Evolutionary conservation across 2,888 invertebrate species (phyloP), one percentile per base, ranked within the genome.

Genomic region (Cecidostiba fungosa): DNA sequence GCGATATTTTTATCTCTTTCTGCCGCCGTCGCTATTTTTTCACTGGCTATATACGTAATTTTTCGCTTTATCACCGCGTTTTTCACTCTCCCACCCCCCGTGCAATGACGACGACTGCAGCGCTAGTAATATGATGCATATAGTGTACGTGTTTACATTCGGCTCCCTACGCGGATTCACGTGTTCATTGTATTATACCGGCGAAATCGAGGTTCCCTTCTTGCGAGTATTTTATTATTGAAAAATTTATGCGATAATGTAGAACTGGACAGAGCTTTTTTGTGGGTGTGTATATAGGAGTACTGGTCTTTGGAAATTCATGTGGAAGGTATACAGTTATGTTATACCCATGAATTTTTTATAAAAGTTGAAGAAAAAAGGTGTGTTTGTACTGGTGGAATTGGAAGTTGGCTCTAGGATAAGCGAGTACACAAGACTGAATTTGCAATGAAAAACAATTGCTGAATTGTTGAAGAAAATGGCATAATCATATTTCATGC

Each of bases 111-210:
- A 19, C 54, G 54, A 59, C 54, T 59, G 54, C 54, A 59, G 54
- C 54, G 54, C 54, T 59, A 59, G 54, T n/a, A 59, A 59, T 59
- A 59, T 59, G 54, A 59, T 59, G 54, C 54, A 59, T 59, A 50
- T 50, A 50, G 50, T 16, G 50, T 50, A 50, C 50, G 23, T 59
- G 54, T 59, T 59, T 59, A 59, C 54, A n/a, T 59, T 59, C 23
- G n/a, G 54, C 50, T 50, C 50, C 19, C 14, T 1, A 2, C 0
- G 5, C 23, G n/a, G 54, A 59, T 59, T 59, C 54, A 59, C 54
- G 54, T 59, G 54, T n/a, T 59, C 54, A 59, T 59, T 59, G 54
- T n/a, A n/a, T 59, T n/a, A 4, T 6, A 1, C 54, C 54, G 54
- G 54, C 23, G 50, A 50, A 50, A 50, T 50, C 50, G 50, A 50